Evolutionary conservation across 92 coral and sea anemone genomes (phyloP).

Genomic region (Desmophyllum pertusum): DNA sequence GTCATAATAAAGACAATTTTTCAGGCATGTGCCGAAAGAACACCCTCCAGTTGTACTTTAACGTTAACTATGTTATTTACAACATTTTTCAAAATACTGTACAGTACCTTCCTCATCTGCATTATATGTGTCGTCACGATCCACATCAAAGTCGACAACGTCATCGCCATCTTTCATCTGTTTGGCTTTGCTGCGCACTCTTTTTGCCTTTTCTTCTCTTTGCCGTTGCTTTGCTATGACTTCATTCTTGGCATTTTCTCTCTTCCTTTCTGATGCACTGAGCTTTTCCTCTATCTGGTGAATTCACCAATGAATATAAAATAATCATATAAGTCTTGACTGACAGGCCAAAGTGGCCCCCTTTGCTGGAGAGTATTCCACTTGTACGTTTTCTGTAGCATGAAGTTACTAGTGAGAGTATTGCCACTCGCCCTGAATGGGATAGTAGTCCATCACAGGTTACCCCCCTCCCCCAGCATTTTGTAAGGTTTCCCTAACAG

Average conservation of each 20-base stretch:
- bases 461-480: too few species aligned
- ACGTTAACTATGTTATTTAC: neutral
- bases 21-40: too few species aligned
- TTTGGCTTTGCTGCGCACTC: slow-evolving; percentile 77
- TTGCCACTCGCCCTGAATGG: neutral
- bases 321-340: neutral
- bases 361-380: too few species aligned
- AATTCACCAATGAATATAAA: neutral
- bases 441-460: too few species aligned
- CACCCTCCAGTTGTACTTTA: too few species aligned
- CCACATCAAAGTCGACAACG: slow-evolving; percentile 61
- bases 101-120: slow-evolving; percentile 80
- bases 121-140: slow-evolving; percentile 88
- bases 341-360: too few species aligned
- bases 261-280: slow-evolving; percentile 70
- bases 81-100: too few species aligned
- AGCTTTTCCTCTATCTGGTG: slow-evolving; percentile 71
- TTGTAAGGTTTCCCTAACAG: too few species aligned
- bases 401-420: neutral
- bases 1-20: too few species aligned
- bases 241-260: slow-evolving; percentile 74
- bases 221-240: slow-evolving; percentile 72
- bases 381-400: too few species aligned
- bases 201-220: slow-evolving; percentile 82
- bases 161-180: slow-evolving; percentile 73